Evolutionary conservation across 1,140 invertebrate genomes (phyloP).

Genomic region (Hyposmocoma kahamanoa): DNA sequence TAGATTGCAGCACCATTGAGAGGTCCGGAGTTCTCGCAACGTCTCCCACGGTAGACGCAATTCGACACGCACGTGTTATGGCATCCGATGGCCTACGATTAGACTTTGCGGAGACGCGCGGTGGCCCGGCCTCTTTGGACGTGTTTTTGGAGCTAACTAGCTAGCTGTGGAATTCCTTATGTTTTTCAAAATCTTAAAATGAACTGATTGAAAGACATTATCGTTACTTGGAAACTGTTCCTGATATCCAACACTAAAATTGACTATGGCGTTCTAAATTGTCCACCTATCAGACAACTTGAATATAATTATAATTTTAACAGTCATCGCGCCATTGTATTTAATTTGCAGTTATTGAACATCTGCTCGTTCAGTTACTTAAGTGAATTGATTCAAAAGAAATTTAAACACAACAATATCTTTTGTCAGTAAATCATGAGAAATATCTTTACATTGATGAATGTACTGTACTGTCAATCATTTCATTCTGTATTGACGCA

Average conservation of each 20-base stretch:
- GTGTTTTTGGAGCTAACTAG: slow-evolving; percentile 57
- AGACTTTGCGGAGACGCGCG: slow-evolving; percentile 40
- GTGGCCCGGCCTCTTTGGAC: slow-evolving; percentile 34
- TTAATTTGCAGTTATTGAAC: slow-evolving; percentile 16
- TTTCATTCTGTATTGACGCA: slow-evolving; percentile 27
- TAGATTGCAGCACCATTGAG: no score
- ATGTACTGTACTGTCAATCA: slow-evolving; percentile 49
- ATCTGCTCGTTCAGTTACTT: slow-evolving; percentile 25
- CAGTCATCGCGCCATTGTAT: slow-evolving; percentile 15
- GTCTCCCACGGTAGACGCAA: slow-evolving; percentile 61
- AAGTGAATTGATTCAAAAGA: slow-evolving; percentile 16
- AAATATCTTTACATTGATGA: slow-evolving; percentile 26
- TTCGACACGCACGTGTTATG: slow-evolving; percentile 61
- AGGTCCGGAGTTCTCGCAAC: slow-evolving; percentile 15
- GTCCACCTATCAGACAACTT: no score
- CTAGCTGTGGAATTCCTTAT: slow-evolving; percentile 10
- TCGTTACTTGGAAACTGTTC: no score
- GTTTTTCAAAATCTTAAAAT: no score
- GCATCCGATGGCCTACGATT: slow-evolving; percentile 53
- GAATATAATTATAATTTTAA: slow-evolving; percentile 6
- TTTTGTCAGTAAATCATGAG: slow-evolving; percentile 19
- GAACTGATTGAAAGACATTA: no score
- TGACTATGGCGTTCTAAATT: no score
- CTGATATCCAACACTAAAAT: no score
- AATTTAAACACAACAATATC: slow-evolving; percentile 22